A percentile compares a stretch with the other conserved stretches of the same genome.
These are phyloP conservation scores for Eulemur coronatus DNA, from an alignment of 2,797 vertebrate genomes.

Conservation along the genomic window DNA sequence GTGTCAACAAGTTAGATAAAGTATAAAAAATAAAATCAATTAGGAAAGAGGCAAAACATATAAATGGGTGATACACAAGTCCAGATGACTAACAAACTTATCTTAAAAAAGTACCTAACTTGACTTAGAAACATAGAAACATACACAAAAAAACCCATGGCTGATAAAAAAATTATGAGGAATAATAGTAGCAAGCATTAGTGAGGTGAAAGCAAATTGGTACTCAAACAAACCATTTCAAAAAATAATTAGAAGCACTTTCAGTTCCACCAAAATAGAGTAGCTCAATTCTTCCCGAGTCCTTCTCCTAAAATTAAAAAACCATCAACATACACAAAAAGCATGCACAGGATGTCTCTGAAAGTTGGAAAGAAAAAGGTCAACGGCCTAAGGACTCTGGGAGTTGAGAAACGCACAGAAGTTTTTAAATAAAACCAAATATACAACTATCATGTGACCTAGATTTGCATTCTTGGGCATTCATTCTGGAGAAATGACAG, in stretches of 20 bases:
- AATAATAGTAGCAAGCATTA: neutral
- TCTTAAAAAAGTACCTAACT: neutral
- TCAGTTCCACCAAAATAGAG: neutral
- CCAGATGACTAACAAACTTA: neutral
- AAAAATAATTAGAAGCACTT: neutral
- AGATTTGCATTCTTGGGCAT: neutral
- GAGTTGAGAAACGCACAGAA: neutral
- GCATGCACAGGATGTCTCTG: neutral
- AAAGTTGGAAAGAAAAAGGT: neutral
- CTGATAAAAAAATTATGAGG: neutral
- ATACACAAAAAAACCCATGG: neutral
- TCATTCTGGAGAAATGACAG: neutral
- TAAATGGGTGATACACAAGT: neutral
- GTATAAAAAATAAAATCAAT: neutral
- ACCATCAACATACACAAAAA: neutral
- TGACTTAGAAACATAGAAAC: neutral
- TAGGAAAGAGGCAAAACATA: neutral
- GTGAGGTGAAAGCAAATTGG: neutral
- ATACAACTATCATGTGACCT: neutral
- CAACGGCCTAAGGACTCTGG: neutral
- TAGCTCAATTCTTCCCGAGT: neutral
- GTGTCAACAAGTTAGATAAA: neutral
- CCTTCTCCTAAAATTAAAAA: neutral
- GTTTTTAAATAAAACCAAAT: neutral
- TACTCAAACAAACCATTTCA: neutral